A percentile compares a stretch with the other conserved stretches of the same genome.
These are phyloP conservation scores for Clupea harengus DNA, from an alignment of 2,113 vertebrate species.

Conservation along the genomic window DNA sequence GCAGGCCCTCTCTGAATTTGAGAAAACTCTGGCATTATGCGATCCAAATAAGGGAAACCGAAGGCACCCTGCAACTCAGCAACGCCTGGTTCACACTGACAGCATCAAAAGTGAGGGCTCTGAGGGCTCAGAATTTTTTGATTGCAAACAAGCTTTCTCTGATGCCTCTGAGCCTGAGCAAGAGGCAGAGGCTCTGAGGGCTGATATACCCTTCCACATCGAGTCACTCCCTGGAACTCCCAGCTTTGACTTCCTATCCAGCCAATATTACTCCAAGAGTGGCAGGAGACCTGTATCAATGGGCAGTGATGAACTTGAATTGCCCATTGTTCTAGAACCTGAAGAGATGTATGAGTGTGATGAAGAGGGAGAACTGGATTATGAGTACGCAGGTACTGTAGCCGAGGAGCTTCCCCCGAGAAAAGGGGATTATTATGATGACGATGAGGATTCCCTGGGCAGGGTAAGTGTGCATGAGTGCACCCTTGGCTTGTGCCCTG, in stretches of 20 bases:
- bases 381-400: constrained; percentile 66
- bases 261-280: neutral
- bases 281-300: constrained; percentile 53
- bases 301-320: constrained; percentile 62
- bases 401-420: constrained; percentile 73
- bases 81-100: constrained; percentile 37
- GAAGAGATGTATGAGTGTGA: constrained; percentile 61
- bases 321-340: constrained; percentile 74
- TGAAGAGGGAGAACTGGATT: constrained; percentile 59
- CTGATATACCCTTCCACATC: constrained; percentile 44
- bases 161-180: constrained; percentile 61
- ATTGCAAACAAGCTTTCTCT: constrained; percentile 62
- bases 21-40: constrained; percentile 39
- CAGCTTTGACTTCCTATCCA: constrained; percentile 41
- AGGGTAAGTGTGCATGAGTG: constrained; percentile 80
- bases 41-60: neutral
- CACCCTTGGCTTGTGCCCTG: constrained; percentile 36
- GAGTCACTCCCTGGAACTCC: constrained; percentile 56
- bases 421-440: constrained; percentile 63
- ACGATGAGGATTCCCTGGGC: constrained; percentile 76
- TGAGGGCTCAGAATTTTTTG: constrained; percentile 62
- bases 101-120: constrained; percentile 60
- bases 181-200: constrained; percentile 30
- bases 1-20: constrained; percentile 52
- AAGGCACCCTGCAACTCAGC: neutral